These are phyloP conservation scores for Bergia sp. DNA, from an alignment of 92 coral and sea anemone species.

Conservation along the genomic window DNA sequence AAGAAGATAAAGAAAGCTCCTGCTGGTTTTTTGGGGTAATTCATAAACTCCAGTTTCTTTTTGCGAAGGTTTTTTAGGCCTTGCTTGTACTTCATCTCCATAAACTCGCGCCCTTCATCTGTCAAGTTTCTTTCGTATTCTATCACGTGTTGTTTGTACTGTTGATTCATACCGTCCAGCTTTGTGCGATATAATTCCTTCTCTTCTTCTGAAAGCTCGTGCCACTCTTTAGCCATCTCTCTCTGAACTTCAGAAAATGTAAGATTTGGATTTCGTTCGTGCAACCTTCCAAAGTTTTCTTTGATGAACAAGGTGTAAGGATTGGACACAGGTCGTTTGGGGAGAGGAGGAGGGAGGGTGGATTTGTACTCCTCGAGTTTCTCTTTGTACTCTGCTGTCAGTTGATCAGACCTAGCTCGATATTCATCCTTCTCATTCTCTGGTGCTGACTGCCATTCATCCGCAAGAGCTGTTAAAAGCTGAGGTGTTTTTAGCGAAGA, in stretches of 20 bases:
- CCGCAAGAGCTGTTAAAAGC: constrained; percentile 18
- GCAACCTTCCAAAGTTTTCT: constrained; percentile 25
- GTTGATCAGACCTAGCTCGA: constrained; percentile 6
- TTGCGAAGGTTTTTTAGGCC: constrained; percentile 31
- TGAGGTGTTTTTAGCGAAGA: constrained; percentile 13
- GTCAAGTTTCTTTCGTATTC: constrained; percentile 29
- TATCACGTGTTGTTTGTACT: constrained; percentile 29
- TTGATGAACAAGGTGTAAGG: constrained; percentile 17
- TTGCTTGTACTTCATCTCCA: neutral
- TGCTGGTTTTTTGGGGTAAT: constrained; percentile 34
- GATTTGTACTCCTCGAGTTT: constrained; percentile 29
- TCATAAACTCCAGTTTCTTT: constrained; percentile 39
- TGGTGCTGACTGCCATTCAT: constrained; percentile 33
- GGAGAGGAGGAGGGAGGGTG: constrained; percentile 35
- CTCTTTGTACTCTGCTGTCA: constrained; percentile 15
- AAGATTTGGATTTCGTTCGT: neutral
- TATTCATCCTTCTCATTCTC: constrained; percentile 29
- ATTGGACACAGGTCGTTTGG: constrained; percentile 25
- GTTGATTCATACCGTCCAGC: neutral
- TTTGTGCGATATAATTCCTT: constrained; percentile 14
- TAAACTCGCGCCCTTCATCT: constrained; percentile 37
- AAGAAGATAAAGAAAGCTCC: constrained; percentile 27
- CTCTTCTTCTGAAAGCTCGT: constrained; percentile 26
- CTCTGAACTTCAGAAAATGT: constrained; percentile 19
- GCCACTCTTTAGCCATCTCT: constrained; percentile 24